These are phyloP conservation scores for Orchesella flavescens DNA, from an alignment of 2,888 invertebrate genomes.

Conservation along the genomic window DNA sequence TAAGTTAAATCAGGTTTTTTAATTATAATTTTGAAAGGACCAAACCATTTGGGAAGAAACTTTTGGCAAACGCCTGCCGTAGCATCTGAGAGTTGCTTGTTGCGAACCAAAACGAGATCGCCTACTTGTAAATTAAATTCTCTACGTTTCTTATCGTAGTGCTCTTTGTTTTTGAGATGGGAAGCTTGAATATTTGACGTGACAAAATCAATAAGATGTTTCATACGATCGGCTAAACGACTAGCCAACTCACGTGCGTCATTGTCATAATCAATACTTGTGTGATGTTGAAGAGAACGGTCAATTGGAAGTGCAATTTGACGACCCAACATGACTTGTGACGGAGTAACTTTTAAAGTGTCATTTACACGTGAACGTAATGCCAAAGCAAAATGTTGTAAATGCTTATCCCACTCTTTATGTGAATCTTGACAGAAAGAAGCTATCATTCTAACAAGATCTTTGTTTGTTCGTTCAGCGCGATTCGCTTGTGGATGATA, in stretches of 20 bases:
- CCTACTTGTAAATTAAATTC: neutral
- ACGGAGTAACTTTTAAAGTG: no score
- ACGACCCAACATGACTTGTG: no score
- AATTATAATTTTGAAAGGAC: neutral
- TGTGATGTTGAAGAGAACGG: neutral
- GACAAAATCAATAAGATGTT: neutral
- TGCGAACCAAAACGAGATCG: neutral
- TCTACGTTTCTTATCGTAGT: neutral
- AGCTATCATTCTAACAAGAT: neutral
- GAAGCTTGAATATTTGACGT: neutral
- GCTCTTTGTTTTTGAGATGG: neutral
- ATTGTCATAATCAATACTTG: neutral
- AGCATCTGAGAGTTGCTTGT: neutral
- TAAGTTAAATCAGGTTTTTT: neutral
- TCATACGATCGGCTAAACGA: neutral
- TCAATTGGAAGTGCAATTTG: neutral
- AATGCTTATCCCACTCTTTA: neutral
- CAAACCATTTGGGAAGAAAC: neutral
- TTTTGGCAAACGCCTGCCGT: neutral
- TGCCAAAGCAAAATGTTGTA: neutral
- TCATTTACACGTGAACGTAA: neutral
- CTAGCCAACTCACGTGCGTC: neutral
- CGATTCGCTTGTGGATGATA: constrained; percentile 46
- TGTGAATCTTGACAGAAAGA: neutral
- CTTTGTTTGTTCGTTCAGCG: neutral